These are phyloP conservation scores for Drosophila pseudoobscura DNA, from an alignment of 1,140 invertebrate species.

Conservation along the genomic window DNA sequence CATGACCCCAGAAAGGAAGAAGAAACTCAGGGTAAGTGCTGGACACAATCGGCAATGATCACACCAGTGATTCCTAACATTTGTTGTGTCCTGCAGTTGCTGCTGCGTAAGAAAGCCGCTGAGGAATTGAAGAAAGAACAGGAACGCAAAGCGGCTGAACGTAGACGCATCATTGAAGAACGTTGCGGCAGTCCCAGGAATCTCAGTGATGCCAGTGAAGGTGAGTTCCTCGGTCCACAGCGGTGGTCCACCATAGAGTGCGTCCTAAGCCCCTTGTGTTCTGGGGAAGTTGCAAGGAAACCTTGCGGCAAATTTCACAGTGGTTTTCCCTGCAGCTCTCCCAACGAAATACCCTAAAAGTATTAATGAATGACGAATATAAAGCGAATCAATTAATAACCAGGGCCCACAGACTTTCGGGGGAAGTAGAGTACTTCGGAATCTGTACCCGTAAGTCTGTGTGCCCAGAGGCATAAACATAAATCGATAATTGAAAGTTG, in stretches of 20 bases:
- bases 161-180: conserved; percentile 98
- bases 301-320: too few species aligned
- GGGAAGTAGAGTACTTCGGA: not conserved
- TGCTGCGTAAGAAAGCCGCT: conserved; percentile 99
- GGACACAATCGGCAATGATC: not conserved
- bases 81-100: conserved; percentile 86
- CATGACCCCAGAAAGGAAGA: conserved; percentile 99
- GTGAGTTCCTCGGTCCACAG: conserved; percentile 84
- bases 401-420: not conserved
- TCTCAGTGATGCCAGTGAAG: conserved; percentile 96
- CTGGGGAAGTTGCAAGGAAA: not conserved
- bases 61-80: not conserved
- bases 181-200: conserved; percentile 95
- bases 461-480: conserved; percentile 16
- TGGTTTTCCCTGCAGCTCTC: conserved; percentile 11
- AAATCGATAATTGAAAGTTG: conserved; percentile 56
- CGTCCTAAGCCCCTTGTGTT: too few species aligned
- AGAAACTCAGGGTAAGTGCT: conserved; percentile 95
- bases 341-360: not conserved
- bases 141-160: conserved; percentile 98
- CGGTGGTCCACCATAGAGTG: not conserved
- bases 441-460: not conserved
- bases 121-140: conserved; percentile 99
- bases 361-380: conserved; percentile 16
- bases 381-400: conserved; percentile 39